phyloP scores from a whole-genome alignment of 2,888 invertebrate species.

The Acleris literana region DNA sequence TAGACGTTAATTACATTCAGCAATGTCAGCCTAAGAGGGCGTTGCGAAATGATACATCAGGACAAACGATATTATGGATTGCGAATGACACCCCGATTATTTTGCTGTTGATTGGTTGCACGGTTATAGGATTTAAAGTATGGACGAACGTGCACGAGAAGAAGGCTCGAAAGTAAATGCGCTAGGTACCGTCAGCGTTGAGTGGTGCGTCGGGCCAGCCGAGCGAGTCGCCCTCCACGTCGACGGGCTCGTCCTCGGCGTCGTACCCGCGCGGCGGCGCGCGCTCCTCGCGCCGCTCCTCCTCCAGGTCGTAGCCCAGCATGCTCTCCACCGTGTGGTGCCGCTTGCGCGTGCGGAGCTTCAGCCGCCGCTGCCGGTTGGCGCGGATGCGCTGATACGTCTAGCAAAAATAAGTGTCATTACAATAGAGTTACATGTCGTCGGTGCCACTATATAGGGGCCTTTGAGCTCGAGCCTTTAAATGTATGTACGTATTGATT shows the following conservation, averaged over 20 bases:
- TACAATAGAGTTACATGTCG: too few species aligned
- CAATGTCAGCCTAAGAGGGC: too few species aligned
- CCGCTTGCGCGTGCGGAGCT: conserved; percentile 79
- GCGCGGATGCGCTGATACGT: conserved; percentile 80
- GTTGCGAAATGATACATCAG: too few species aligned
- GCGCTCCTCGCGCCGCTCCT: conserved; percentile 73
- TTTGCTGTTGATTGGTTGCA: too few species aligned
- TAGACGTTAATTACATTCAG: too few species aligned
- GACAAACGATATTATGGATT: too few species aligned
- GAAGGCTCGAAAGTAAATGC: neutral
- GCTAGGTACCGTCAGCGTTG: conserved; percentile 70
- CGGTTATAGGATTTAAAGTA: too few species aligned
- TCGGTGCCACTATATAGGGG: too few species aligned
- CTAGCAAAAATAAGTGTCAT: conserved; percentile 45
- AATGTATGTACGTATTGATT: too few species aligned
- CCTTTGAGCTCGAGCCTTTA: too few species aligned
- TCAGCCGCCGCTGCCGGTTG: conserved; percentile 77
- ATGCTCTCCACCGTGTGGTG: conserved; percentile 82
- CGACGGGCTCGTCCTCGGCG: conserved; percentile 79
- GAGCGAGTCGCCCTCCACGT: conserved; percentile 79
- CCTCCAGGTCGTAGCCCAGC: conserved; percentile 79
- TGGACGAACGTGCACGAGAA: too few species aligned
- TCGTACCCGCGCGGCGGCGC: conserved; percentile 67
- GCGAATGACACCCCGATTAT: too few species aligned
- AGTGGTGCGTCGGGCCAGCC: conserved; percentile 78